Conservation (phyloP, 30 jellyfish, hydroid and myxozoan genomes). For the Catostylus mosaicus region DNA sequence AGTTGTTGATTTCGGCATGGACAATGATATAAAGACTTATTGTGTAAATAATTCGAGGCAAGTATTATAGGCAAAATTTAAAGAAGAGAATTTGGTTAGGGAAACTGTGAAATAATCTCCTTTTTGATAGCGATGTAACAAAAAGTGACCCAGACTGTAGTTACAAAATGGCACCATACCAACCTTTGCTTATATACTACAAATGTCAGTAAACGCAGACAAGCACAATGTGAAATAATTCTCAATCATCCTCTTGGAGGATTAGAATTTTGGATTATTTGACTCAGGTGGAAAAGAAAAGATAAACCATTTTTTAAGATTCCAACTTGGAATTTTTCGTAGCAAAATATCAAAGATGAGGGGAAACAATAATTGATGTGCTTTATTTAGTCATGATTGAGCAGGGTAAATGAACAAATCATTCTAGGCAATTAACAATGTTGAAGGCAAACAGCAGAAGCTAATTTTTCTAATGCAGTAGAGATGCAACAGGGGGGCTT, state of each 20-base stretch:
- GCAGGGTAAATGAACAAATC: too few relatives aligned
- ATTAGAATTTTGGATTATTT: too few relatives aligned
- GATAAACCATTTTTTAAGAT: too few relatives aligned
- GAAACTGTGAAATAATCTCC: slow-evolving; percentile 3
- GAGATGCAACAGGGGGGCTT: too few relatives aligned
- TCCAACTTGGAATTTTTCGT: too few relatives aligned
- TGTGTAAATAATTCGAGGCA: not conserved
- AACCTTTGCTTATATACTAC: not conserved
- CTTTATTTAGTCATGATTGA: too few relatives aligned
- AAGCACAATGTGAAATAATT: not conserved
- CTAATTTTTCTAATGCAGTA: too few relatives aligned
- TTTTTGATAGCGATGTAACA: slow-evolving; percentile 8
- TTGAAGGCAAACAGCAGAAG: too few relatives aligned
- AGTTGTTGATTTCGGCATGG: not conserved
- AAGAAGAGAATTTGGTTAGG: not conserved
- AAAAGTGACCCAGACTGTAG: slow-evolving; percentile 50
- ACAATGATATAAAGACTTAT: not conserved
- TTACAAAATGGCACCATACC: slow-evolving; percentile 16
- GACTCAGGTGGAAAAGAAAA: too few relatives aligned
- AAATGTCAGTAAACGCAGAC: slow-evolving; percentile 5
- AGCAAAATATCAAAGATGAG: too few relatives aligned
- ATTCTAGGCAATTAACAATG: too few relatives aligned
- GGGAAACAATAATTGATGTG: too few relatives aligned
- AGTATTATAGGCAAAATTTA: not conserved
- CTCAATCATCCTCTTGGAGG: not conserved